Percentiles rank a stretch among this genome's conserved stretches.
Conservation (phyloP, 1,140 invertebrate genomes). For the Zaprionus africanus region DNA sequence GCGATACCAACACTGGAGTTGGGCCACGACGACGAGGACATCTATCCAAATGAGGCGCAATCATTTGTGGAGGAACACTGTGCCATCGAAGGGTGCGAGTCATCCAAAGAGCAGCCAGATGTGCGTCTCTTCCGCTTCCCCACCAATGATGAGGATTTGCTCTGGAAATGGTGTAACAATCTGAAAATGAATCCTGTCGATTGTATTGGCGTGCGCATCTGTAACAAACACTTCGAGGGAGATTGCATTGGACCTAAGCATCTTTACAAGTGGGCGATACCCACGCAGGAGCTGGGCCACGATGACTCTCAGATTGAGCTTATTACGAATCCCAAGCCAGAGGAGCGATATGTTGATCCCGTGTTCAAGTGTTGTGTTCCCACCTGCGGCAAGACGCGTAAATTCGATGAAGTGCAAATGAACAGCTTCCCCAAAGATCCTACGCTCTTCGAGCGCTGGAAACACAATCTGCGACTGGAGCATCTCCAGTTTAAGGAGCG, state of each 20-base stretch:
- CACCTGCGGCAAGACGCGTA: slow-evolving; percentile 77
- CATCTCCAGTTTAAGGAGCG: slow-evolving; percentile 71
- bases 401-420: slow-evolving; percentile 79
- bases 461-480: slow-evolving; percentile 72
- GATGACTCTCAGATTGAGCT: slow-evolving; percentile 68
- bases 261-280: slow-evolving; percentile 75
- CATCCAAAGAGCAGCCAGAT: slow-evolving; percentile 66
- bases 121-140: slow-evolving; percentile 77
- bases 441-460: slow-evolving; percentile 65
- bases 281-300: slow-evolving; percentile 66
- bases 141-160: slow-evolving; percentile 74
- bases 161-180: slow-evolving; percentile 82
- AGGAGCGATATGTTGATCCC: slow-evolving; percentile 67
- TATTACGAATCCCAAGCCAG: slow-evolving; percentile 68
- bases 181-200: slow-evolving; percentile 78
- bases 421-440: slow-evolving; percentile 79
- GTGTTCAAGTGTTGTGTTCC: slow-evolving; percentile 78
- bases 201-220: slow-evolving; percentile 73
- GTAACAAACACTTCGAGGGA: slow-evolving; percentile 73
- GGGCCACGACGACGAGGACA: slow-evolving; percentile 71
- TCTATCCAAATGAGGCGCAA: slow-evolving; percentile 75
- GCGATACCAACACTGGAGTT: slow-evolving; percentile 77
- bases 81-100: slow-evolving; percentile 64
- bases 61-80: slow-evolving; percentile 75
- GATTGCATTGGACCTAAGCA: slow-evolving; percentile 75